A percentile compares a stretch with the other conserved stretches of the same genome.
These are phyloP conservation scores for Albula goreensis DNA, from an alignment of 2,113 vertebrate genomes.

Conservation along the genomic window DNA sequence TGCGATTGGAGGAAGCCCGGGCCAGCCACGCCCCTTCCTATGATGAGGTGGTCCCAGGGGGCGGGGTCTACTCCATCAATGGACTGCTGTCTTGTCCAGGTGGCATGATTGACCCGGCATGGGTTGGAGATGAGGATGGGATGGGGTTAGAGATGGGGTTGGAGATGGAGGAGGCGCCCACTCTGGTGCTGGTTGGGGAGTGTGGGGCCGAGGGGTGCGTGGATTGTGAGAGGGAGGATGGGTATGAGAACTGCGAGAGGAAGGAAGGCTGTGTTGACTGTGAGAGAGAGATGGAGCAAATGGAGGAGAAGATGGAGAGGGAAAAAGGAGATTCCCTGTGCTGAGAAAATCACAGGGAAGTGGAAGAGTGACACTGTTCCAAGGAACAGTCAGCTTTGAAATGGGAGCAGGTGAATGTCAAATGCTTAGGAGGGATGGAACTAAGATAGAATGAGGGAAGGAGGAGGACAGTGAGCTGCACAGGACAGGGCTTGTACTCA, in stretches of 20 bases:
- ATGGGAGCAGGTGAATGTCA: not conserved
- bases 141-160: conserved; percentile 42
- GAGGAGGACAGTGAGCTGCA: not conserved
- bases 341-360: conserved; percentile 37
- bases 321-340: conserved; percentile 60
- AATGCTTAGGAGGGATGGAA: not conserved
- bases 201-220: conserved; percentile 67
- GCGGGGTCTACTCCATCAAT: conserved; percentile 72
- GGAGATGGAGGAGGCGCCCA: conserved; percentile 12
- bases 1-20: conserved; percentile 65
- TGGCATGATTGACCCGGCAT: conserved; percentile 63
- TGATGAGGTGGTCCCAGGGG: conserved; percentile 66
- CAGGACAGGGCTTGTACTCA: not conserved
- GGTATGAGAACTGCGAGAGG: not conserved
- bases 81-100: conserved; percentile 67
- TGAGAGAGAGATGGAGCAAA: conserved; percentile 69
- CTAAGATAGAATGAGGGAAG: not conserved
- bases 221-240: conserved; percentile 68
- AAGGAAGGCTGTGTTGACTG: conserved; percentile 64
- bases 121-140: conserved; percentile 56
- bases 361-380: not conserved
- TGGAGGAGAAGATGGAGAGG: conserved; percentile 57
- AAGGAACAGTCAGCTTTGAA: not conserved
- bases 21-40: conserved; percentile 65
- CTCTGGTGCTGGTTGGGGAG: conserved; percentile 67